Evolutionary conservation across 2,797 vertebrate genomes (phyloP), one percentile per base, ranked within the genome.

Genomic region (Syncerus caffer): DNA sequence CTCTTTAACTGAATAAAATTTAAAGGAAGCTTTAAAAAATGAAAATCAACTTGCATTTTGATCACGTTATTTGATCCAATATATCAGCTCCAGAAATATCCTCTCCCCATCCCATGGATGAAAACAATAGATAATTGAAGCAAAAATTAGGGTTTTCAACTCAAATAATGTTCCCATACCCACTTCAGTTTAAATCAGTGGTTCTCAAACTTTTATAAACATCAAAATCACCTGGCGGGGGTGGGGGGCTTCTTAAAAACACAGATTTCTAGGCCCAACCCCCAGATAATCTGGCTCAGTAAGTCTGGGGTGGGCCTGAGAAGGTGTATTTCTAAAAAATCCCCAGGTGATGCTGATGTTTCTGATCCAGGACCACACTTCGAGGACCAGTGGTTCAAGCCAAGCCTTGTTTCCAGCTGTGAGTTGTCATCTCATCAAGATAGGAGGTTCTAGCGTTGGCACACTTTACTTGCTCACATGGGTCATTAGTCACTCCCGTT

Each of bases 401-500:
- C 23, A 53, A 60, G 10, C 38, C 64, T 90, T 9, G 15, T 16
- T 92, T 92, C 34, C 31, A 89, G 27, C 8, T 91, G 60, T 83
- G 50, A 83, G 17, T 53, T 84, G 45, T 82, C 64, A 96, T 87
- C 50, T 85, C 53, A 55, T 83, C 82, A 82, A 93, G 64, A 91
- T 31, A 96, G 83, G 57, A 95, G 62, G 27, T 64, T 93, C 76
- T 92, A 85, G 51, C 86, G 85, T 87, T 89, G 90, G 62, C 7
- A 9, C 74, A 95, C 88, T 93, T 89, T 34, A 74, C 53, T 86
- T 80, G 71, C 74, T 95, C 82, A 71, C 64, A 80, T 64, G 85
- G 86, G 62, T 89, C 96, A 96, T 97, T 92, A 97, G 57, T 94
- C 82, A 95, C 38, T 90, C 78, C 58, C 87, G 76, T 95, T 94